Conservation (phyloP, 2,797 vertebrate species). For the Poeciliopsis gracilis region DNA sequence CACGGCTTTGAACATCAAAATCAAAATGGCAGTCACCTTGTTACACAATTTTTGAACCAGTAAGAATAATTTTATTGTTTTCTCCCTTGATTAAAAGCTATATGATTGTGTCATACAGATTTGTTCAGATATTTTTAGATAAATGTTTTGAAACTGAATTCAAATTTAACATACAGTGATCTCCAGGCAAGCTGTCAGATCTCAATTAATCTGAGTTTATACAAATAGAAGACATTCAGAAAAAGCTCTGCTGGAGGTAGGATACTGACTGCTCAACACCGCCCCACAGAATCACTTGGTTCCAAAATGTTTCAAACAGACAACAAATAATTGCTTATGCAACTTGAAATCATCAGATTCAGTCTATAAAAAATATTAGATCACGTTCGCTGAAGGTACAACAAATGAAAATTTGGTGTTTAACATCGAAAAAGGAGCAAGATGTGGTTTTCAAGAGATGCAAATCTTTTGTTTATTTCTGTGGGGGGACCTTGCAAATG, state of each 20-base stretch:
- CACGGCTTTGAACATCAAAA: background rate
- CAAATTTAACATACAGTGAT: background rate
- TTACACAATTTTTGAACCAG: background rate
- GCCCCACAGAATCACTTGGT: background rate
- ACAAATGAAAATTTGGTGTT: constrained; percentile 36
- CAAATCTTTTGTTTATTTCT: constrained; percentile 51
- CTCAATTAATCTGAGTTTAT: background rate
- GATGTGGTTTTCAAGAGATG: constrained; percentile 53
- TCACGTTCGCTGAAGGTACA: constrained; percentile 21
- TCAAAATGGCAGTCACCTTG: background rate
- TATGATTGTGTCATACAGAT: background rate
- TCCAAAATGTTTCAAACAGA: constrained; percentile 15
- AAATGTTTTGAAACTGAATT: background rate
- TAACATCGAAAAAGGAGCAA: constrained; percentile 21
- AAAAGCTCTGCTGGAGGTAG: background rate
- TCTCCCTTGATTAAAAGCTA: background rate
- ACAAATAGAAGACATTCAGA: background rate
- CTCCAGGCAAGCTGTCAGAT: background rate
- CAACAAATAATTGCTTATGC: constrained; percentile 2
- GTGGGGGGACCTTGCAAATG: constrained; percentile 59
- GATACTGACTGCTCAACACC: background rate
- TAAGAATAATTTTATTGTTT: background rate
- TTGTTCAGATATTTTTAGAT: background rate
- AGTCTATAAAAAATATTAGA: constrained; percentile 34
- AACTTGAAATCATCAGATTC: constrained; percentile 31